A percentile compares a stretch with the other conserved stretches of the same genome.
Conservation (phyloP, 1,140 invertebrate species). For the Drosophila rufa region DNA sequence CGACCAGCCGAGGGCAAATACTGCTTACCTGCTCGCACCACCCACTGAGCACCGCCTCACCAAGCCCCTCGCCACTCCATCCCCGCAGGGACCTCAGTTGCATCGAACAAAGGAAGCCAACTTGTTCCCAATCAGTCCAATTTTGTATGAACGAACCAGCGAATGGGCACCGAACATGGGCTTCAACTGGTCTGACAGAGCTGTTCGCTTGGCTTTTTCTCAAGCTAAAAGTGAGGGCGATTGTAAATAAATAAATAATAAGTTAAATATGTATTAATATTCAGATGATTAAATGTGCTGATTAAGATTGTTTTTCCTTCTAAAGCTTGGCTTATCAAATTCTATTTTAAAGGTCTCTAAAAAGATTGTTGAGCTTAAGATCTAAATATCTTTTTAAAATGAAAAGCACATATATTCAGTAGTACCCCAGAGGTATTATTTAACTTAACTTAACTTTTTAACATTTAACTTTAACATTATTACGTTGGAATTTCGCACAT, state of each 20-base stretch:
- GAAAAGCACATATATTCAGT: too few species aligned
- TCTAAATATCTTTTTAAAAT: too few species aligned
- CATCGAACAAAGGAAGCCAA: slow-evolving; percentile 72
- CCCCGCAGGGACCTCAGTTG: slow-evolving; percentile 11
- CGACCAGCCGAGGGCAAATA: slow-evolving; percentile 41
- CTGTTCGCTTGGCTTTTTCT: slow-evolving; percentile 1
- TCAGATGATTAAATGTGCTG: too few species aligned
- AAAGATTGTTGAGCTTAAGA: too few species aligned
- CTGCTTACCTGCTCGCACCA: slow-evolving; percentile 9
- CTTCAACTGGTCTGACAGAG: slow-evolving; percentile 52
- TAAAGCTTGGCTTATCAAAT: not conserved
- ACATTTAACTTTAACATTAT: too few species aligned
- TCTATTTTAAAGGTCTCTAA: too few species aligned
- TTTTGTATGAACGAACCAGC: slow-evolving; percentile 45
- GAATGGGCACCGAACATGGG: slow-evolving; percentile 44
- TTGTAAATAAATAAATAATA: not conserved
- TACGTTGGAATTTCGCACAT: too few species aligned
- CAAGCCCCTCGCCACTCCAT: slow-evolving; percentile 1
- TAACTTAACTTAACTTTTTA: too few species aligned
- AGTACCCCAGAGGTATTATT: too few species aligned
- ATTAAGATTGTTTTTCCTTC: not conserved
- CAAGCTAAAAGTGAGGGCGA: not conserved
- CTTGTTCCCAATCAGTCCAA: slow-evolving; percentile 54
- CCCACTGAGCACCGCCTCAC: slow-evolving; percentile 1
- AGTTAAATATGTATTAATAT: not conserved